Conservation (phyloP, 1,140 invertebrate genomes). For the Steinernema khuongi region DNA sequence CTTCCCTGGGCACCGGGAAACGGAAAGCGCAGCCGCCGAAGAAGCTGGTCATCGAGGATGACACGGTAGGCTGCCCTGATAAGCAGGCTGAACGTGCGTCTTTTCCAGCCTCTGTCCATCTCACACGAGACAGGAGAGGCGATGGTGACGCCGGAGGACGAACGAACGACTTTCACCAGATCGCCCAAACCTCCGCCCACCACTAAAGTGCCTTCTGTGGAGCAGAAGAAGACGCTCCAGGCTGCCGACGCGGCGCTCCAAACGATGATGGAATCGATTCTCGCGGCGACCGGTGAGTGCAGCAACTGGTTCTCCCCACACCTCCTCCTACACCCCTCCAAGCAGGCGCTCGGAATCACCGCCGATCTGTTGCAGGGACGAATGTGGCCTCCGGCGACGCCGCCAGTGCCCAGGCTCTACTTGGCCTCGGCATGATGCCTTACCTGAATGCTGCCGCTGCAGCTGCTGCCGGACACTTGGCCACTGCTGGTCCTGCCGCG, state of each 20-base stretch:
- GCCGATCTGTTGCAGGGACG: neutral
- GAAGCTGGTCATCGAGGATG: neutral
- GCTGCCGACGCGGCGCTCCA: neutral
- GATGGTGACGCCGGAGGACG: neutral
- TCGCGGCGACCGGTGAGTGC: neutral
- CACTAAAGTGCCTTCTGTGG: neutral
- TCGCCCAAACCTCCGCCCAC: neutral
- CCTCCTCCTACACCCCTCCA: neutral
- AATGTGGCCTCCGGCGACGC: neutral
- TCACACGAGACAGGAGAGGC: neutral
- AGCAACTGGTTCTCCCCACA: neutral
- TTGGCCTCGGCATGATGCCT: neutral
- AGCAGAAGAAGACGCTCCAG: neutral
- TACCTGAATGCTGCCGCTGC: neutral
- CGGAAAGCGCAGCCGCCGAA: conserved; percentile 4
- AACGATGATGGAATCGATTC: conserved; percentile 10
- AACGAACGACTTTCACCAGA: neutral
- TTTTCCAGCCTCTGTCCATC: neutral
- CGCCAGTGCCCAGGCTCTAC: neutral
- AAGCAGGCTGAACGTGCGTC: too few relatives aligned
- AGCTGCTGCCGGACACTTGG: neutral
- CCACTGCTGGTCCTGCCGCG: neutral
- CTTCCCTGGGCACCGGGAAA: neutral
- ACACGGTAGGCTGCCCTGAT: neutral
- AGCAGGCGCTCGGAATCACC: neutral